Base-by-base conservation (phyloP, 2,888 invertebrate genomes). In the Tiphia femorata region DNA sequence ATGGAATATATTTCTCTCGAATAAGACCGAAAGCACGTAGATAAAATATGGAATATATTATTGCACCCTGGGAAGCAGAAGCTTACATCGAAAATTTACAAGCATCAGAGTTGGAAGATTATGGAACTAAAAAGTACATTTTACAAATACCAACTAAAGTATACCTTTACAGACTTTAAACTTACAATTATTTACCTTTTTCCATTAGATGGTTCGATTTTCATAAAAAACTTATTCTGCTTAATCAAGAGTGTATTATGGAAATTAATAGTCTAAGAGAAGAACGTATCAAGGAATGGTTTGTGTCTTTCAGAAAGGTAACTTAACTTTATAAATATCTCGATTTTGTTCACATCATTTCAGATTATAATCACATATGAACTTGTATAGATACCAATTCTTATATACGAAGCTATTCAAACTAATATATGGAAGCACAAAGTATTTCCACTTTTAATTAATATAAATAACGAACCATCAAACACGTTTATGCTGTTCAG, bases 171-270 rank as follows among this genome's bases (percentile, higher is more conserved):
- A n/a, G n/a, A n/a, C n/a, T n/a, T n/a, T n/a, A 8, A 12, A 33
- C 14, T 12, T 14, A 7, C 21, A n/a, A 29, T 33, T 12, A n/a
- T n/a, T n/a, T n/a, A 23, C 30, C 2, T 27, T 16, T 38, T 23
- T 50, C 2, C 25, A 17, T 42, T 5, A 93, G 92, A 48, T 95
- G 94, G 94, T 84, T 93, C 41, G 92, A 93, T 70, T 90, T 89
- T 84, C 96, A 96, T 78, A 91, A 94, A 77, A 87, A 91, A 72
- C 80, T 96, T 6, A 92, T 95, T 76, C 93, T 95, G 81, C 81
- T 97, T 8, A 94, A 94, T 76, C 95, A 96, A 82, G 94, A 96
- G 85, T 95, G 95, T 1, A 88, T 93, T 37, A 81, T 94, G 35
- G 95, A 95, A 86, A 94, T 94, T 1, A 87, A 89, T 8, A 88